Conservation (phyloP, 1,140 invertebrate species). For the Acromyrmex charruanus region DNA sequence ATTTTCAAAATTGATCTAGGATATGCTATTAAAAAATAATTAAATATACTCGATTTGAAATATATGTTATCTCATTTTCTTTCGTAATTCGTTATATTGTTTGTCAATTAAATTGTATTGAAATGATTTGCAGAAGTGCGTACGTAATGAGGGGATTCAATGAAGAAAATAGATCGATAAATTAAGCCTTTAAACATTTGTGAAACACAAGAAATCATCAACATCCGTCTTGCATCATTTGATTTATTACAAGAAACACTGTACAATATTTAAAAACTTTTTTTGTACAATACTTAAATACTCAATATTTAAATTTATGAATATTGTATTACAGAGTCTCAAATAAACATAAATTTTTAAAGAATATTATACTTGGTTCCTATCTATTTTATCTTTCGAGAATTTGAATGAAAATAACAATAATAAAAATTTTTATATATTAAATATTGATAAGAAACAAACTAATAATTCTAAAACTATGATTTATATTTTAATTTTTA, state of each 20-base stretch:
- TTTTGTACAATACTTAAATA: background rate
- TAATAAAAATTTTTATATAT: no score
- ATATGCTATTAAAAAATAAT: background rate
- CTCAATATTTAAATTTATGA: background rate
- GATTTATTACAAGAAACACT: background rate
- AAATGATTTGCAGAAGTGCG: background rate
- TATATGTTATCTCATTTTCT: background rate
- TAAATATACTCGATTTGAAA: background rate
- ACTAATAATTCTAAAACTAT: background rate
- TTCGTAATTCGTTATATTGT: background rate
- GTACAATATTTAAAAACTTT: background rate
- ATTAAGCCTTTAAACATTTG: background rate
- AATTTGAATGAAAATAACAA: background rate
- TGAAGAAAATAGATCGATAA: background rate
- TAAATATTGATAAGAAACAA: background rate
- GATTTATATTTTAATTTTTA: background rate
- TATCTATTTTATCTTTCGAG: background rate
- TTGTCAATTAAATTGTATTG: background rate
- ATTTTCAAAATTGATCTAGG: background rate
- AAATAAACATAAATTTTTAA: constrained; percentile 6
- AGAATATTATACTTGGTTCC: background rate
- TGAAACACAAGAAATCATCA: background rate
- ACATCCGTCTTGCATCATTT: background rate
- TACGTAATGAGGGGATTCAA: background rate
- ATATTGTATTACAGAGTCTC: background rate